Conservation (phyloP, 37 sponge, comb jelly and placozoan genomes). For the Cliona cf. orientalis region DNA sequence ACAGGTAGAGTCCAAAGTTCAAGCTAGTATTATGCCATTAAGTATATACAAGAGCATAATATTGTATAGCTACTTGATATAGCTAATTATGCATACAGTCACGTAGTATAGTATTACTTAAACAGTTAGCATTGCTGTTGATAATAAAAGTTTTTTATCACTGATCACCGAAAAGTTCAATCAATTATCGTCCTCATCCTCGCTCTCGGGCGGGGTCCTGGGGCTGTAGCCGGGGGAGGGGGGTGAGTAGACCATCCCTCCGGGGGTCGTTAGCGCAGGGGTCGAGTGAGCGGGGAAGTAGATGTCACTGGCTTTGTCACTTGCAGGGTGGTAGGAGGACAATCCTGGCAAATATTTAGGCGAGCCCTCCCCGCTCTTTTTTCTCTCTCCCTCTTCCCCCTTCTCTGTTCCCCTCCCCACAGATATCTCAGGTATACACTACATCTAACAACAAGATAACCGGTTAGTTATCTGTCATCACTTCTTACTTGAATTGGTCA, state of each 20-base stretch:
- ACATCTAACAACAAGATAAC: slow-evolving; percentile 81
- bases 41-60: too few relatives aligned
- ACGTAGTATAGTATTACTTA: too few relatives aligned
- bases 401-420: too few relatives aligned
- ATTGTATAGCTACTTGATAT: too few relatives aligned
- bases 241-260: slow-evolving; percentile 69
- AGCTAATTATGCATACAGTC: too few relatives aligned
- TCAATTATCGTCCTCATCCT: slow-evolving; percentile 41
- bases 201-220: slow-evolving; percentile 70
- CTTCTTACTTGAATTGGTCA: slow-evolving; percentile 71
- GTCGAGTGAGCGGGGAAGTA: slow-evolving; percentile 82
- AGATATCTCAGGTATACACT: slow-evolving; percentile 82
- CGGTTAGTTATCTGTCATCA: slow-evolving; percentile 95
- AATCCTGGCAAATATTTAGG: slow-evolving; percentile 98
- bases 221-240: slow-evolving; percentile 79
- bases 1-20: too few relatives aligned
- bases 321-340: slow-evolving; percentile 77
- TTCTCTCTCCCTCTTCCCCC: too few relatives aligned
- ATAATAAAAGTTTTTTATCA: too few relatives aligned
- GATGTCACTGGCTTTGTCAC: slow-evolving; percentile 32
- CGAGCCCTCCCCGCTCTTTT: too few relatives aligned
- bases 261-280: slow-evolving; percentile 67
- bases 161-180: too few relatives aligned
- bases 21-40: too few relatives aligned
- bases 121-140: too few relatives aligned